Evolutionary conservation across 2,797 vertebrate genomes (phyloP), one percentile per base, ranked within the genome.

Genomic region (Intellagama lesueurii): DNA sequence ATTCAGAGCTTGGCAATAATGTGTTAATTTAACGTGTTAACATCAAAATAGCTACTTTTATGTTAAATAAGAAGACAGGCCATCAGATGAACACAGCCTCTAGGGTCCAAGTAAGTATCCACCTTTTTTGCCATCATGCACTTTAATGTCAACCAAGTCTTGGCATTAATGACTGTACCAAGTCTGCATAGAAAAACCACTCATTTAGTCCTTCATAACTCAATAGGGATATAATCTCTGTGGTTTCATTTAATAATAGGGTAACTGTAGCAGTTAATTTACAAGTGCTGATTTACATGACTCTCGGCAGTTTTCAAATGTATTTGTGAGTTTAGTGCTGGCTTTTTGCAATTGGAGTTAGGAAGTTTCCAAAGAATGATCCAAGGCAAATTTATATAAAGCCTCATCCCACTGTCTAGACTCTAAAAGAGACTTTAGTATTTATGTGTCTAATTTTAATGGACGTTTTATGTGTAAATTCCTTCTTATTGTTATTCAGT

Each of bases 391-490:
- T 44, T 64, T 5, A 19, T 6, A 9, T 79, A 81, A 83, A 88
- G 26, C 35, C 24, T 52, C n/a, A 70, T 56, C 78, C 78, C 70
- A n/a, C 60, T 69, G 32, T 88, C 47, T 60, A 70, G 64, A 84
- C 26, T 56, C 28, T 16, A 85, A 84, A 85, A 32, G 64, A 35
- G 47, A 78, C 24, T 77, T 68, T 69, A 70, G 4, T 70, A 56
- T 47, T 87, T 79, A 49, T 16, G 47, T 56, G 35, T 30, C 76
- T 81, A 44, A 85, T 85, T 85, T 89, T 85, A 85, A 85, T 72
- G 28, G 76, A 72, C 35, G 84, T 72, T 72, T 89, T 64, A 40
- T 85, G 76, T 64, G 72, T 72, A 73, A 4, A 44, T 89, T 32
- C 70, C 66, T 40, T 40, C 49, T 88, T 32, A 35, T 82, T 66